Evolutionary conservation across 2,888 invertebrate genomes (phyloP).

Genomic region (Selenia dentaria): DNA sequence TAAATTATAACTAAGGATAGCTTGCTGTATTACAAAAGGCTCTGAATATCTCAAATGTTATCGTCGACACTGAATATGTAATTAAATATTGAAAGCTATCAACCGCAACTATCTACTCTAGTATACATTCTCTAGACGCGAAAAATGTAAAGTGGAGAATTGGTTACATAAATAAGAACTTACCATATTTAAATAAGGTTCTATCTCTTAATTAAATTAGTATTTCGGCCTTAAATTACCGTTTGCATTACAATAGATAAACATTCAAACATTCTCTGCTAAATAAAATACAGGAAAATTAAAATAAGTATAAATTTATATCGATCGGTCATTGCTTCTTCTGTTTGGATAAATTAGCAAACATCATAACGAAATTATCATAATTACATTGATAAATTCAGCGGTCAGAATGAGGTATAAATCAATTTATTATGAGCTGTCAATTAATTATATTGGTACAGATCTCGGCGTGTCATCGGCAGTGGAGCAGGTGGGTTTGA

Average conservation of each 20-base stretch:
- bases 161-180: not conserved
- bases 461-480: constrained; percentile 13
- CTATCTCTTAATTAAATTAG: not conserved
- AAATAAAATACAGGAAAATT: not conserved
- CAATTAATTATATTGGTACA: constrained; percentile 30
- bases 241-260: constrained; percentile 2
- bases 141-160: too few species aligned
- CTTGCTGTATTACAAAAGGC: too few species aligned
- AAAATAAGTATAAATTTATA: not conserved
- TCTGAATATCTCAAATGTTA: too few species aligned
- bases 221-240: constrained; percentile 5
- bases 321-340: constrained; percentile 8
- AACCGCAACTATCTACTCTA: too few species aligned
- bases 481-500: not conserved
- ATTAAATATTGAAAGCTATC: too few species aligned
- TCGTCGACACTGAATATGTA: too few species aligned
- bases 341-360: constrained; percentile 26
- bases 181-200: not conserved
- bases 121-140: too few species aligned
- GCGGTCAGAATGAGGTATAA: constrained; percentile 26
- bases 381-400: constrained; percentile 33
- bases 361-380: constrained; percentile 24
- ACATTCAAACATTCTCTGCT: not conserved
- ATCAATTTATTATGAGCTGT: constrained; percentile 34
- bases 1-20: too few species aligned